Base-by-base conservation (phyloP, 92 coral and sea anemone genomes). In the Plumapathes pennacea region DNA sequence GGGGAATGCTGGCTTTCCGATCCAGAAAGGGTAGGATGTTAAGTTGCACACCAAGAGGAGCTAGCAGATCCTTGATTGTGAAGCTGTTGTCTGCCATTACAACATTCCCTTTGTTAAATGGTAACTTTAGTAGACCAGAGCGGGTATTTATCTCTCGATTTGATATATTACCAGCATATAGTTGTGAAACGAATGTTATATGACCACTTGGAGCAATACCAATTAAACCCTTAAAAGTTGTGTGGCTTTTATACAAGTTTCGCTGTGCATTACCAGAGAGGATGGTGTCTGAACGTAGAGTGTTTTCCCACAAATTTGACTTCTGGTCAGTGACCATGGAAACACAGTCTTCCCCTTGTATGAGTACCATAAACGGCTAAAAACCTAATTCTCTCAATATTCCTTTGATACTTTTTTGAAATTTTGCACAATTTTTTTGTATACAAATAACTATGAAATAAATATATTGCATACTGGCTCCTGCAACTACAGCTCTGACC, bases 201-300 rank as follows among this genome's bases (percentile, higher is more conserved):
- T 54, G 74, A 52, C 74, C 82, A 46, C 67, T 65, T 13, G 82
- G 74, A 13, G 74, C 74, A 46, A 74, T 74, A 12, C 82, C 82
- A 65, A 74, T 36, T n/a, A 68, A 57, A 8, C 71, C 72, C 22
- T 69, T 77, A 38, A 59, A 60, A 5, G 78, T 77, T 25, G 77
- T 54, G 37, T 69, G 71, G 48, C 60, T 60, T 33, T 69, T 69
- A 43, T 77, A 69, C 2, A 77, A 1, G 64, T 77, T 29, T 69
- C 65, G 62, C 72, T 50, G 10, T 60, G 77, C 13, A 77, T 31
- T 5, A 60, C 77, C n/a, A 77, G 55, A 43, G 70, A 67, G 60
- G 84, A 60, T 13, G 71, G 77, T 5, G 69, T 68, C 50, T 67
- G 64, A 57, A n/a, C n/a, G n/a, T n/a, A n/a, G n/a, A n/a, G n/a